Conservation (phyloP, 2,113 vertebrate genomes). For the Probosciger aterrimus region DNA sequence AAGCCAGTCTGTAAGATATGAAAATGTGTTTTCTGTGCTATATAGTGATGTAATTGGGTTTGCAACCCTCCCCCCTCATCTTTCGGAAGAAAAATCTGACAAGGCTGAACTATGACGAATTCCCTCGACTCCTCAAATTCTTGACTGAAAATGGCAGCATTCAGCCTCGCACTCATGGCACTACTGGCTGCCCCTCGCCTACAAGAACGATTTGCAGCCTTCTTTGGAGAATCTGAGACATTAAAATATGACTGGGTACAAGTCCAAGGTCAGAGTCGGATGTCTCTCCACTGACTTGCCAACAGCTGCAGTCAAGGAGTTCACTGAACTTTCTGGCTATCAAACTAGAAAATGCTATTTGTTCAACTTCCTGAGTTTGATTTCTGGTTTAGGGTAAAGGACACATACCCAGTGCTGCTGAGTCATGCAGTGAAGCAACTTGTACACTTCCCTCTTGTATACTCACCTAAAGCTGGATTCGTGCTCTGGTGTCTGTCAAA, state of each 20-base stretch:
- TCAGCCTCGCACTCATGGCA: background rate
- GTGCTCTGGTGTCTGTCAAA: background rate
- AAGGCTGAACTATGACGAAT: background rate
- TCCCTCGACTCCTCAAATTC: background rate
- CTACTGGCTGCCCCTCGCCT: background rate
- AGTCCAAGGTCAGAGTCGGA: background rate
- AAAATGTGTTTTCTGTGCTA: background rate
- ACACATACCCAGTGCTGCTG: fast-evolving
- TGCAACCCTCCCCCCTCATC: background rate
- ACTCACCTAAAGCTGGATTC: background rate
- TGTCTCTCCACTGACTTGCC: background rate
- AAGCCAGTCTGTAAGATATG: background rate
- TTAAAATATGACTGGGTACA: background rate
- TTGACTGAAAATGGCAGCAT: constrained; percentile 26
- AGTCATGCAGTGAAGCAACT: background rate
- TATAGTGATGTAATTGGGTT: background rate
- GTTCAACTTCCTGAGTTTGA: background rate
- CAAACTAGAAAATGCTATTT: constrained; percentile 16
- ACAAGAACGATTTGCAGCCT: background rate
- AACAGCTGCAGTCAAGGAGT: background rate
- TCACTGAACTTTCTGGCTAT: background rate
- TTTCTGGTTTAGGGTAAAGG: background rate
- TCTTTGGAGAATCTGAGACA: background rate
- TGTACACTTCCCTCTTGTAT: background rate
- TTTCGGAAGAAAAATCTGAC: background rate